Conservation (phyloP, 2,888 invertebrate genomes). For the Conus canariensis region DNA sequence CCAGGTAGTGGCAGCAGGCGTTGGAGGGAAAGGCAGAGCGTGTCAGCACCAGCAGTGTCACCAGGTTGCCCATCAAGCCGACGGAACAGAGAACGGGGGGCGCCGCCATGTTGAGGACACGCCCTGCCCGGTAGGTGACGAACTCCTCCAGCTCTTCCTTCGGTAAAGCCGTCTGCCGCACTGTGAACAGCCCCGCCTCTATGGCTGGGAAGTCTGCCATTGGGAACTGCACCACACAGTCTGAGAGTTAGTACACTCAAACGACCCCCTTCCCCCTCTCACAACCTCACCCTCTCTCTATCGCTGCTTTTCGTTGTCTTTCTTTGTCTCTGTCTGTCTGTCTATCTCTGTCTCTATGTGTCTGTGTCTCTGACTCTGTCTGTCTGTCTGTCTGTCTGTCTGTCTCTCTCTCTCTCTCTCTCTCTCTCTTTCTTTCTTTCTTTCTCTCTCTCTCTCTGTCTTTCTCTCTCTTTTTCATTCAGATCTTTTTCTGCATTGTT, state of each 20-base stretch:
- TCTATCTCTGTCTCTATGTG: not conserved
- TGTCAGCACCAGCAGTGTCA: constrained; percentile 36
- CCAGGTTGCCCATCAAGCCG: constrained; percentile 18
- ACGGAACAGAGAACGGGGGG: constrained; percentile 22
- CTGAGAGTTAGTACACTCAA: too few relatives aligned
- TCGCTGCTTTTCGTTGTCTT: not conserved
- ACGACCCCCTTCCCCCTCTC: not conserved
- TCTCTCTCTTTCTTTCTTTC: not conserved
- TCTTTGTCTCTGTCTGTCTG: not conserved
- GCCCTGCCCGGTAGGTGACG: constrained; percentile 18
- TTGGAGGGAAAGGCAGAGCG: not conserved
- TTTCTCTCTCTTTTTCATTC: not conserved
- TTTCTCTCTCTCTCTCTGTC: constrained; percentile 6
- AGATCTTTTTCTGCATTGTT: not conserved
- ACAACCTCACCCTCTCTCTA: not conserved
- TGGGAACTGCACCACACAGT: not conserved
- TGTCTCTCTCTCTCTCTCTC: not conserved
- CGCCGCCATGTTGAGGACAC: not conserved
- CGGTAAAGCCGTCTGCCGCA: constrained; percentile 7
- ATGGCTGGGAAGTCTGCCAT: not conserved
- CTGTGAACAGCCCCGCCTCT: constrained; percentile 24
- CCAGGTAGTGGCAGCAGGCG: constrained; percentile 32
- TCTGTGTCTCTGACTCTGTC: not conserved
- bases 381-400: constrained; percentile 1
- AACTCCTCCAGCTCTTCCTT: constrained; percentile 12